These are phyloP conservation scores for Eulemur albifrons DNA, from an alignment of 2,797 vertebrate species.

Conservation along the genomic window DNA sequence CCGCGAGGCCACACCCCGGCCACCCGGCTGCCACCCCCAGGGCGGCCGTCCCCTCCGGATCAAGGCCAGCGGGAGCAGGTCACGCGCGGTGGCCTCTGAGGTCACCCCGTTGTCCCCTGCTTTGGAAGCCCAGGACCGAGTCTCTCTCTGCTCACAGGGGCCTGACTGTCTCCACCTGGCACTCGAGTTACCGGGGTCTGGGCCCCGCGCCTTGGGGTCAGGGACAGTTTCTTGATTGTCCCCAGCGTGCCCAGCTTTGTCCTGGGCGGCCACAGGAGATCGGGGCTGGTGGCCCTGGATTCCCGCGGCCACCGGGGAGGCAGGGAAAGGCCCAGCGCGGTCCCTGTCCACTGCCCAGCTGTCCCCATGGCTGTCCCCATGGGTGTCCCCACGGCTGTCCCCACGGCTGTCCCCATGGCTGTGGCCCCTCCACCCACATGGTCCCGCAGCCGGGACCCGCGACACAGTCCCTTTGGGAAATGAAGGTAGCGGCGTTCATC, in stretches of 20 bases:
- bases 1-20: fast-evolving
- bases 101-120: fast-evolving
- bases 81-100: not conserved
- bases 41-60: too few species aligned
- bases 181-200: not conserved
- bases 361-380: too few species aligned
- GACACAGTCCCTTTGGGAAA: slow-evolving; percentile 66
- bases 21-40: not conserved
- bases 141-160: not conserved
- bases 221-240: not conserved
- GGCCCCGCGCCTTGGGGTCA: too few species aligned
- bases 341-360: not conserved
- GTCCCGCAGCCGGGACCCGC: slow-evolving; percentile 59
- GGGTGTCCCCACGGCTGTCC: not conserved
- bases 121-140: not conserved
- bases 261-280: not conserved
- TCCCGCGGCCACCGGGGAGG: fast-evolving
- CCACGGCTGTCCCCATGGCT: too few species aligned
- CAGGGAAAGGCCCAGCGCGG: too few species aligned
- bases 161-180: too few species aligned
- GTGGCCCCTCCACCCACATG: not conserved
- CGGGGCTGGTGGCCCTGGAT: not conserved
- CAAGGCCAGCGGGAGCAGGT: too few species aligned
- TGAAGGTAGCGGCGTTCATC: slow-evolving; percentile 80
- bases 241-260: not conserved